phyloP scores from a whole-genome alignment of 2,113 vertebrate genomes.

The Balaenoptera acutorostrata region DNA sequence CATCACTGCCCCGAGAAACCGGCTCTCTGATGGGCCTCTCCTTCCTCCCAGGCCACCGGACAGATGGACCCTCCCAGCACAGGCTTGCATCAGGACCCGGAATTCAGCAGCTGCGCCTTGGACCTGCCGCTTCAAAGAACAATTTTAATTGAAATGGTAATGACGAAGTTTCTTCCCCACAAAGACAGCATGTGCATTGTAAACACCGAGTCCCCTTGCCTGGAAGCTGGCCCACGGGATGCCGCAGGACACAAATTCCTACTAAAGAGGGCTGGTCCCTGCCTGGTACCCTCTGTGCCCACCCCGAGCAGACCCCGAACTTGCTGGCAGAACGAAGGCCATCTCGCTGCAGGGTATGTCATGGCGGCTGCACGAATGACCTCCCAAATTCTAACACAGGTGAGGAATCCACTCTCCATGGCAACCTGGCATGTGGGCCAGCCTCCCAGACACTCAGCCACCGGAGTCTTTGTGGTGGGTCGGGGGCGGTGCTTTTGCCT shows the following conservation, averaged over 20 bases:
- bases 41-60: neutral
- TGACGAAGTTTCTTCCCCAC: conserved; percentile 44
- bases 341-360: neutral
- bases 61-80: accelerated
- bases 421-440: accelerated
- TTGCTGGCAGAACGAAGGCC: accelerated
- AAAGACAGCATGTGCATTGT: neutral
- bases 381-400: neutral
- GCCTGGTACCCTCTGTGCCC: no score
- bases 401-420: neutral
- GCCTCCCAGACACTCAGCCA: neutral
- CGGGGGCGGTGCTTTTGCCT: neutral
- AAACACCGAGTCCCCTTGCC: neutral
- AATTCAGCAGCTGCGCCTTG: conserved; percentile 13
- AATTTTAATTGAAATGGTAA: conserved; percentile 79
- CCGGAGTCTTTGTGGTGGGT: neutral
- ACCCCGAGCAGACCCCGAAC: accelerated
- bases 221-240: neutral
- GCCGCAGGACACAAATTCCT: neutral
- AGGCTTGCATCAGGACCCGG: accelerated
- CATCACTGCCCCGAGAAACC: neutral
- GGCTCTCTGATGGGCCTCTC: accelerated
- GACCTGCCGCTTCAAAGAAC: conserved; percentile 76
- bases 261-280: neutral
- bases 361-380: neutral